phyloP scores from a whole-genome alignment of 92 coral and sea anemone genomes.

The Heliopora coerulea region DNA sequence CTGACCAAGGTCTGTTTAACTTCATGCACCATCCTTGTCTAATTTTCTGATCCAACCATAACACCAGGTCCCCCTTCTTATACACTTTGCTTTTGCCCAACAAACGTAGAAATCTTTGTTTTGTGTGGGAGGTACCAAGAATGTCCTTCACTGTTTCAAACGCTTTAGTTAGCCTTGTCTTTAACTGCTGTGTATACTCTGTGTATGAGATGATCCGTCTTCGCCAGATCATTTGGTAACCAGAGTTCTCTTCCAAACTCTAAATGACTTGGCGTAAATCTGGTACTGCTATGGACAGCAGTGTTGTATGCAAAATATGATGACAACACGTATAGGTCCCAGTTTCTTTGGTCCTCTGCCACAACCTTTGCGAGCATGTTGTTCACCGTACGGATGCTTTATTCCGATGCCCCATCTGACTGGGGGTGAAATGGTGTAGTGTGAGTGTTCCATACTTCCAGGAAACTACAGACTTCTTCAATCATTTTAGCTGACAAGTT shows the following conservation, averaged over 20 bases:
- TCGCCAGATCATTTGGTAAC: constrained; percentile 35
- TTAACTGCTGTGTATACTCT: constrained; percentile 29
- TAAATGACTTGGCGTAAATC: constrained; percentile 37
- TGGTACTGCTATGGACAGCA: constrained; percentile 36
- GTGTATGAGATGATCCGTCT: constrained; percentile 9
- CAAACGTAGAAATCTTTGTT: constrained; percentile 37
- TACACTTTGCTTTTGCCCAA: constrained; percentile 35
- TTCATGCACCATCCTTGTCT: constrained; percentile 48
- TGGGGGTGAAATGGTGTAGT: too few relatives aligned
- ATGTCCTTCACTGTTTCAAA: constrained; percentile 15
- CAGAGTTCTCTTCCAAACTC: constrained; percentile 44
- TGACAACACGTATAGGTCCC: constrained; percentile 25
- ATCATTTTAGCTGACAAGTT: too few relatives aligned
- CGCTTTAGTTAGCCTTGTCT: constrained; percentile 28
- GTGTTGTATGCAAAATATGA: constrained; percentile 40
- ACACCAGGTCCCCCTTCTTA: constrained; percentile 29
- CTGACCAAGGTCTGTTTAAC: constrained; percentile 54
- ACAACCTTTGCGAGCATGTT: constrained; percentile 44
- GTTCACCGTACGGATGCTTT: constrained; percentile 32
- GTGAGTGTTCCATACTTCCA: too few relatives aligned
- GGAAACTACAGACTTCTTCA: too few relatives aligned
- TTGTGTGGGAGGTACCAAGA: constrained; percentile 30
- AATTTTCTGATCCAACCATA: constrained; percentile 44
- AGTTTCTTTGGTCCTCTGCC: constrained; percentile 38
- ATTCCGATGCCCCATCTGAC: constrained; percentile 43